Percentiles rank a stretch among this genome's conserved stretches.
These are phyloP conservation scores for Saccopteryx leptura DNA, from an alignment of 2,113 vertebrate genomes.

Conservation along the genomic window DNA sequence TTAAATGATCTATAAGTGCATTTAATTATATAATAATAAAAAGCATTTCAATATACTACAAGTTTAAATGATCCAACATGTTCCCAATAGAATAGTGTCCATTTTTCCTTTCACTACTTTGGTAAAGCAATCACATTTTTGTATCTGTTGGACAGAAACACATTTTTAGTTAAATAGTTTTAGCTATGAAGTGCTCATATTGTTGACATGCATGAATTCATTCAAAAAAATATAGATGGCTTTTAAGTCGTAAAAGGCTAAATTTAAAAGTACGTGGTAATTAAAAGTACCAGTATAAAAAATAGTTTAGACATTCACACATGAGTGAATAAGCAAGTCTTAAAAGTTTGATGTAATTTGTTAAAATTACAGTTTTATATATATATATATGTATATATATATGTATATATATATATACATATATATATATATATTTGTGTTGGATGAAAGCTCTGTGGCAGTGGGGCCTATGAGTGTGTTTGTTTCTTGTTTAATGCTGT, in stretches of 20 bases:
- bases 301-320: neutral
- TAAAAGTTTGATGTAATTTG: neutral
- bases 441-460: neutral
- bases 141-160: slow-evolving; percentile 49
- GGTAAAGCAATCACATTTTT: neutral
- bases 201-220: slow-evolving; percentile 57
- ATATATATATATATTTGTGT: neutral
- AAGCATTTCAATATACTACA: slow-evolving; percentile 21
- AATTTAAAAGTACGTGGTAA: slow-evolving; percentile 52
- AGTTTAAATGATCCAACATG: neutral
- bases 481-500: neutral
- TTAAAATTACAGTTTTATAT: slow-evolving; percentile 1
- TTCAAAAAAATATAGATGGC: slow-evolving; percentile 7
- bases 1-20: neutral
- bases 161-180: slow-evolving; percentile 62
- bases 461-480: neutral
- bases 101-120: neutral
- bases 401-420: too few species aligned
- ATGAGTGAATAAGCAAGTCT: neutral
- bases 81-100: neutral
- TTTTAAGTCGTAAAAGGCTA: slow-evolving; percentile 55
- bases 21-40: slow-evolving; percentile 10
- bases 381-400: neutral
- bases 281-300: slow-evolving; percentile 23
- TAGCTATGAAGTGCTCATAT: slow-evolving; percentile 68